A percentile compares a stretch with the other conserved stretches of the same genome.
Evolutionary conservation across 1,140 invertebrate species (phyloP).

Genomic region (Papilio machaon): DNA sequence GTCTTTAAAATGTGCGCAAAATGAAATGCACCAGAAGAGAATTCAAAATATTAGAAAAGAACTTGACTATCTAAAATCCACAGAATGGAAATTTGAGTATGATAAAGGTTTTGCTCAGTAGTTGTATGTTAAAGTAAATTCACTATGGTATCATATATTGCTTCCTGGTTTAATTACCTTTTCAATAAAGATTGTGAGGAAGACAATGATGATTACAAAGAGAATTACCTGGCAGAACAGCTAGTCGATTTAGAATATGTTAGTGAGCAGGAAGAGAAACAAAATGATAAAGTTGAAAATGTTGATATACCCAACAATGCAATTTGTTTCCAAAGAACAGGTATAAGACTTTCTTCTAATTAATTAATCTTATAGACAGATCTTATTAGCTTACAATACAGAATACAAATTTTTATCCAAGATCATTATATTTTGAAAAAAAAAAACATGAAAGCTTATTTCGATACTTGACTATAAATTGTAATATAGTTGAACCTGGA

Average conservation of each 20-base stretch:
- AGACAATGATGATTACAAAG: constrained; percentile 59
- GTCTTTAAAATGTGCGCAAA: constrained; percentile 65
- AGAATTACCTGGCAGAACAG: constrained; percentile 69
- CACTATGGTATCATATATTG: constrained; percentile 67
- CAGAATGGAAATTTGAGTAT: constrained; percentile 87
- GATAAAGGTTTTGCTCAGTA: constrained; percentile 75
- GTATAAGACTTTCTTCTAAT: constrained; percentile 42
- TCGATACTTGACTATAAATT: no score
- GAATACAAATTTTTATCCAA: no score
- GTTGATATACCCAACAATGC: constrained; percentile 50
- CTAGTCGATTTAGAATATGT: constrained; percentile 64
- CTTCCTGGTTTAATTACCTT: constrained; percentile 60
- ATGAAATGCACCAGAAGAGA: constrained; percentile 83
- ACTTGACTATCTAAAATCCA: constrained; percentile 85
- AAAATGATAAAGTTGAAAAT: constrained; percentile 35
- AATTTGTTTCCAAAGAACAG: constrained; percentile 68
- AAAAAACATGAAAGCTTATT: no score
- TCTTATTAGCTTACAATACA: neutral
- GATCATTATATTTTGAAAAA: no score
- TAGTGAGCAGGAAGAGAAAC: constrained; percentile 48
- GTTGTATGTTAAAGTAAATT: constrained; percentile 36
- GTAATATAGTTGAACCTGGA: no score
- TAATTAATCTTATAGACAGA: no score
- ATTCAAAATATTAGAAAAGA: constrained; percentile 85
- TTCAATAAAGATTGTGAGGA: constrained; percentile 50